Percentiles rank a stretch among this genome's conserved stretches.
phyloP scores from a whole-genome alignment of 2,797 vertebrate genomes.

The Alexandromys oeconomus region DNA sequence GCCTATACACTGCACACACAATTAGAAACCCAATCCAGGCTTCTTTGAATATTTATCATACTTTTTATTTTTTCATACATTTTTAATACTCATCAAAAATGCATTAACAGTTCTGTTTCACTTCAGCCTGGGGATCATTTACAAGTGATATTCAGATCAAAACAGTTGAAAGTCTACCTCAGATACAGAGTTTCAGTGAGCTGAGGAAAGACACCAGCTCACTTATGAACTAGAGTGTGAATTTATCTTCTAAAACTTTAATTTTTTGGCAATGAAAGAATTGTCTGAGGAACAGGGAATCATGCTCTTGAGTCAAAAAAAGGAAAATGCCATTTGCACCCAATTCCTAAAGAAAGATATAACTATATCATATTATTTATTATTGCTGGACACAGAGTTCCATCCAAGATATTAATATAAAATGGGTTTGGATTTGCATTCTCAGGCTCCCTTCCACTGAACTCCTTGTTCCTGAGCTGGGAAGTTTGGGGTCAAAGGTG shows the following conservation, averaged over 20 bases:
- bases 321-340: neutral
- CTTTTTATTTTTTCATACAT: constrained; percentile 78
- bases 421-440: neutral
- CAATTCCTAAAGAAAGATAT: neutral
- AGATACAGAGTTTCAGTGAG: constrained; percentile 18
- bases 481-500: neutral
- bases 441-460: neutral
- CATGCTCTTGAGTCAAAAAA: neutral
- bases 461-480: neutral
- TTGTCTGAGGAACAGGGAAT: neutral
- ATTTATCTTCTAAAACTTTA: constrained; percentile 2
- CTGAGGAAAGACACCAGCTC: constrained; percentile 51
- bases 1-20: neutral
- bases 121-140: constrained; percentile 82
- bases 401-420: neutral
- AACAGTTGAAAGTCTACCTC: constrained; percentile 64
- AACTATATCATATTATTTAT: neutral
- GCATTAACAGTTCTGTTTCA: constrained; percentile 83
- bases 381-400: neutral
- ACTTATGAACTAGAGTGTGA: neutral
- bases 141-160: constrained; percentile 80
- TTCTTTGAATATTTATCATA: constrained; percentile 75
- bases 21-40: constrained; percentile 9
- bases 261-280: neutral
- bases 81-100: constrained; percentile 86